A percentile compares a stretch with the other conserved stretches of the same genome.
phyloP scores from a whole-genome alignment of 2,888 invertebrate genomes.

The Bursaphelenchus okinawaensis region DNA sequence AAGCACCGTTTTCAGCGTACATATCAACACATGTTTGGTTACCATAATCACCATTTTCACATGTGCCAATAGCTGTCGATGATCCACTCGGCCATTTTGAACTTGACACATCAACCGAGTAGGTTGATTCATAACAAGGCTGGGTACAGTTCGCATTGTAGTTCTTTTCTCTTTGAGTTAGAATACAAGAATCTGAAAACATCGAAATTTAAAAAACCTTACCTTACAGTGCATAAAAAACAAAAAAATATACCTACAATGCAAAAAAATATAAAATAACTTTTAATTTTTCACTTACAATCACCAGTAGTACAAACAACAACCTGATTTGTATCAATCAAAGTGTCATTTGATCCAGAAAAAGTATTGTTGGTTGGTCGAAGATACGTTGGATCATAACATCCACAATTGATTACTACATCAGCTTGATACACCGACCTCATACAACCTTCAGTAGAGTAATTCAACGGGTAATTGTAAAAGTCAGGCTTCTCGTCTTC shows the following conservation, averaged over 20 bases:
- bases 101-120: constrained; percentile 14
- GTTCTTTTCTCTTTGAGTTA: neutral
- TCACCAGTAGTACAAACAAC: neutral
- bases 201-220: too few relatives aligned
- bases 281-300: too few relatives aligned
- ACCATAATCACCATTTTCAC: constrained; percentile 17
- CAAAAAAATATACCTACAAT: too few relatives aligned
- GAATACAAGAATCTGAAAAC: neutral
- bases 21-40: constrained; percentile 13
- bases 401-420: constrained; percentile 16
- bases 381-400: constrained; percentile 23
- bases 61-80: constrained; percentile 14
- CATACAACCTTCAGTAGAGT: constrained; percentile 27
- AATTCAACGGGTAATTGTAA: constrained; percentile 2
- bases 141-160: constrained; percentile 4
- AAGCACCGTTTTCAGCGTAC: constrained; percentile 20
- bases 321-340: neutral
- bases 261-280: too few relatives aligned
- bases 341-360: neutral
- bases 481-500: neutral
- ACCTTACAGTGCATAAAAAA: too few relatives aligned
- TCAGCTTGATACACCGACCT: constrained; percentile 19
- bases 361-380: constrained; percentile 6
- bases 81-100: constrained; percentile 22
- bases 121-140: constrained; percentile 21